Percentiles rank a stretch among this genome's conserved stretches.
These are phyloP conservation scores for Nannobrachium achirus DNA, from an alignment of 2,113 vertebrate species.

Conservation along the genomic window DNA sequence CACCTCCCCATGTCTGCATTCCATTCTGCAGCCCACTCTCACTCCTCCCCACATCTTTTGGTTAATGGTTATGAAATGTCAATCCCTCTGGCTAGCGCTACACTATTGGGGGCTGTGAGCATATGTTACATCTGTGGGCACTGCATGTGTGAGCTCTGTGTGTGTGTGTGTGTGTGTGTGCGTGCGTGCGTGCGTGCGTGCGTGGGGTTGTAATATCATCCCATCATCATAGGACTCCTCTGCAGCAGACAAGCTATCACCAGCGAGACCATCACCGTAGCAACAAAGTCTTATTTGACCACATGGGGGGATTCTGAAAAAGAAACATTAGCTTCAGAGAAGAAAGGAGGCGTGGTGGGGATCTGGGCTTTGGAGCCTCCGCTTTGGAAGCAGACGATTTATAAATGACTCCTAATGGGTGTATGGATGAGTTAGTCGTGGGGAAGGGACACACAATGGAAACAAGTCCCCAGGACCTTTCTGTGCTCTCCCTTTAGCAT, in stretches of 20 bases:
- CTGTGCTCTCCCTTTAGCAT: no score
- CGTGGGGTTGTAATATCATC: neutral
- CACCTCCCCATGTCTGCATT: no score
- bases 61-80: constrained; percentile 49
- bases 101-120: neutral
- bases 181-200: neutral
- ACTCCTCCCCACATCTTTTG: constrained; percentile 6
- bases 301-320: no score
- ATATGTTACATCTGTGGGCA: neutral
- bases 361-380: no score
- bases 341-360: no score
- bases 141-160: neutral
- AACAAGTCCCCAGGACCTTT: no score
- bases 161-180: neutral
- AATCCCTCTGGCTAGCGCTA: constrained; percentile 25
- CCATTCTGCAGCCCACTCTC: neutral
- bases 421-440: no score
- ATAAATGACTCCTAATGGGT: no score
- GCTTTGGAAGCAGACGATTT: no score
- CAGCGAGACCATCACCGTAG: neutral
- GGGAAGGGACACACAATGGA: no score
- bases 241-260: constrained; percentile 26
- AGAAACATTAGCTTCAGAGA: no score
- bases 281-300: neutral
- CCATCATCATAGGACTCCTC: neutral